These are phyloP conservation scores for Lanistes nyassanus DNA, from an alignment of 1,140 invertebrate genomes.

Conservation along the genomic window DNA sequence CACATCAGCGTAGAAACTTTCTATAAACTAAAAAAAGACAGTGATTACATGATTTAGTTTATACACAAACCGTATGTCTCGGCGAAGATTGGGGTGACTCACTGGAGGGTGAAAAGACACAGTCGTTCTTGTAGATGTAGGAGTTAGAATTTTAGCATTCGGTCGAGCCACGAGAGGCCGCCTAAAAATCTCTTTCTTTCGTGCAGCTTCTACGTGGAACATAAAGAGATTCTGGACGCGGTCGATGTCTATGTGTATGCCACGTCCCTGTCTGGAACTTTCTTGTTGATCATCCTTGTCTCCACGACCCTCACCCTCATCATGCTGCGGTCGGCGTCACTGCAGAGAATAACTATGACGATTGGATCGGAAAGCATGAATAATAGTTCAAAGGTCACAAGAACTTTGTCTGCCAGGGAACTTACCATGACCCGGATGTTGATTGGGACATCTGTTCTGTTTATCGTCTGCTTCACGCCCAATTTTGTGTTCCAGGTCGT, in stretches of 20 bases:
- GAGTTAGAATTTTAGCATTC: too few relatives aligned
- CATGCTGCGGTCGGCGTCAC: slow-evolving; percentile 12
- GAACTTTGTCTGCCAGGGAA: background rate
- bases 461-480: slow-evolving; percentile 18
- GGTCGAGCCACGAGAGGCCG: too few relatives aligned
- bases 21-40: too few relatives aligned
- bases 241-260: slow-evolving; percentile 16
- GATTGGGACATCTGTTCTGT: slow-evolving; percentile 15
- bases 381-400: too few relatives aligned
- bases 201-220: slow-evolving; percentile 4
- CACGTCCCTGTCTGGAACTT: slow-evolving; percentile 9
- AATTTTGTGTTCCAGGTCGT: slow-evolving; percentile 1
- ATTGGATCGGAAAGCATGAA: background rate
- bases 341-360: background rate
- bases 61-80: too few relatives aligned
- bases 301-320: slow-evolving; percentile 18
- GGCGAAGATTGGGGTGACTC: too few relatives aligned
- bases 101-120: too few relatives aligned
- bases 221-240: slow-evolving; percentile 2
- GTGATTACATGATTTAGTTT: too few relatives aligned
- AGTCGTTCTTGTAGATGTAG: too few relatives aligned
- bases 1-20: too few relatives aligned
- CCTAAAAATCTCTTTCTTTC: background rate
- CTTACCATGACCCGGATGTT: slow-evolving; percentile 19
- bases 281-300: slow-evolving; percentile 7